Conservation (phyloP, 92 coral and sea anemone genomes). For the Isaurus tuberculatus region DNA sequence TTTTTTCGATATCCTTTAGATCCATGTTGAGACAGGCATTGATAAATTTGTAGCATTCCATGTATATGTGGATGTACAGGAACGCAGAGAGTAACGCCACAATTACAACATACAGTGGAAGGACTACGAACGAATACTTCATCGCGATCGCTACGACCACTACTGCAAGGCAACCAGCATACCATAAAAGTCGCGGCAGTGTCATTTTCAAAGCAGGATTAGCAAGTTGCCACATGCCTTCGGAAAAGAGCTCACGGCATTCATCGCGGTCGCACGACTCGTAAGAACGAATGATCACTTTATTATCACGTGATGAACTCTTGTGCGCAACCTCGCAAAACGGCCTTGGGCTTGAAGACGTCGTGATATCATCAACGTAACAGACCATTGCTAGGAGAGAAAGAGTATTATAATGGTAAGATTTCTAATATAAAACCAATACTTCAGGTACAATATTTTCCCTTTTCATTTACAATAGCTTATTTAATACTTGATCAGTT, state of each 20-base stretch:
- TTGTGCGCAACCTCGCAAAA: not conserved
- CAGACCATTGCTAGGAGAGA: constrained; percentile 29
- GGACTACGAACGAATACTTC: constrained; percentile 64
- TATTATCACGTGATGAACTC: not conserved
- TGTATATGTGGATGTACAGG: constrained; percentile 75
- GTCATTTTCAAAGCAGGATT: constrained; percentile 68
- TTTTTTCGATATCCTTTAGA: constrained; percentile 64
- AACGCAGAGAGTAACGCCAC: constrained; percentile 65
- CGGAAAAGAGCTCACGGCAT: constrained; percentile 80
- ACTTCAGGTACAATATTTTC: too few relatives aligned
- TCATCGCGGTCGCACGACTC: constrained; percentile 53
- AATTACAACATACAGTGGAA: constrained; percentile 58
- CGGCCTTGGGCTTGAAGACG: not conserved
- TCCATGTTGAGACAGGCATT: constrained; percentile 73
- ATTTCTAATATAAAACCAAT: not conserved
- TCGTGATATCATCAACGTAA: not conserved
- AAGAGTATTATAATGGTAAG: not conserved
- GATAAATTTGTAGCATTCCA: constrained; percentile 76
- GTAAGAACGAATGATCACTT: constrained; percentile 72
- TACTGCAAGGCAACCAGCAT: constrained; percentile 54
- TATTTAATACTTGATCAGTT: too few relatives aligned
- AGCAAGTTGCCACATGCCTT: constrained; percentile 81
- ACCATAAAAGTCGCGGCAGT: constrained; percentile 69
- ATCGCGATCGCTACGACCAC: constrained; percentile 61
- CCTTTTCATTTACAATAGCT: too few relatives aligned